These are phyloP conservation scores for Anguilla rostrata DNA, from an alignment of 2,113 vertebrate genomes.

Conservation along the genomic window DNA sequence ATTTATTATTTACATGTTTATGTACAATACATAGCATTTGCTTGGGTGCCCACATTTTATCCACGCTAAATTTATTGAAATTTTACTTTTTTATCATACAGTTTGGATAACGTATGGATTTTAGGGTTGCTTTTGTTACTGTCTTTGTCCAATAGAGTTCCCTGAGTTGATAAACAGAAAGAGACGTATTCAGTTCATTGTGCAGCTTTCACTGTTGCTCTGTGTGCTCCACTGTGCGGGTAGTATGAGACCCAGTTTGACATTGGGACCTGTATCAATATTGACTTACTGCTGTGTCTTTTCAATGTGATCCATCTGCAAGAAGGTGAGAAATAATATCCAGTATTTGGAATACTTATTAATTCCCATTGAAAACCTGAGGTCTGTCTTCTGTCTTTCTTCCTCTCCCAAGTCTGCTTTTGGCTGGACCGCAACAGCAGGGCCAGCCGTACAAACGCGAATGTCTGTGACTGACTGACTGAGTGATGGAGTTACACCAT, in stretches of 20 bases:
- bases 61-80: not conserved
- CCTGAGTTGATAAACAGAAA: not conserved
- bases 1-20: too few relatives aligned
- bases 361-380: conserved; percentile 4
- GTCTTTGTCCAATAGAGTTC: not conserved
- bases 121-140: not conserved
- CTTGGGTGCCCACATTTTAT: too few relatives aligned
- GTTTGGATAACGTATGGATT: not conserved
- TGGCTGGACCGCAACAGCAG: too few relatives aligned
- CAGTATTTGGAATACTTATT: not conserved
- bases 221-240: not conserved
- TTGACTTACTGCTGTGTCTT: conserved; percentile 15
- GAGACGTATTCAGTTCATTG: not conserved
- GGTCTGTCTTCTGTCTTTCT: not conserved
- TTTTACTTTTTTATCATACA: not conserved
- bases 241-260: not conserved
- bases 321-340: not conserved
- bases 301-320: conserved; percentile 9
- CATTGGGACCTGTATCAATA: conserved; percentile 1
- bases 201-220: not conserved
- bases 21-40: not conserved
- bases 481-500: too few relatives aligned
- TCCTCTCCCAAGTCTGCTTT: not conserved
- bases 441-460: too few relatives aligned
- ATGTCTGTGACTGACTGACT: too few relatives aligned